Base-by-base conservation (phyloP, 1,140 invertebrate species). In the Leguminivora glycinivorella region DNA sequence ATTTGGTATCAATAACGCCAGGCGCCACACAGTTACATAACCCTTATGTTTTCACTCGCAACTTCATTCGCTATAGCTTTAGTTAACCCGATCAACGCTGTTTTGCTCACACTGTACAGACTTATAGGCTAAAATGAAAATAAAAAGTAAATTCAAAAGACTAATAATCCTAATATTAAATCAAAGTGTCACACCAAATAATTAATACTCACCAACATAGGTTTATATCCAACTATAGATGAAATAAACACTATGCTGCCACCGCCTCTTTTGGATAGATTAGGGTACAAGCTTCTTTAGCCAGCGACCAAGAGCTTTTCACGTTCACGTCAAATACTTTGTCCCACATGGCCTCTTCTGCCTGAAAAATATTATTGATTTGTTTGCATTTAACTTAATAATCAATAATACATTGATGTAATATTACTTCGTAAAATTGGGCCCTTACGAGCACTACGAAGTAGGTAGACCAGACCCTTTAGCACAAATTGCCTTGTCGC, bases 281-380 rank as follows among this genome's bases (percentile, higher is more conserved):
- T 93, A 0, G 98, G 98, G 25, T 97, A 92, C n/a, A n/a, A 9
- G 95, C 95, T 91, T 98, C 96, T 92, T 99, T 96, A 3, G 97
- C 95, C 31, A 99, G 84, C 67, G 99, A 86, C 92, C 96, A 99
- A 3, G 97, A 94, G 69, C 95, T 93, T 92, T 99, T 99, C 0
- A 99, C 96, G 93, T 99, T 99, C 1, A 97, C 92, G 73, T 99
- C 98, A 92, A 99, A 98, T 84, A 99, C 97, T 94, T 99, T 98
- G 84, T 98, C 96, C 98, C 97, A 99, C 1, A 94, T 92, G 67
- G 94, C 92, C 92, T 98, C 97, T 38, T 95, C 90, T 70, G 95
- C 95, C 95, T 96, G 83, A 58, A 93, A 34, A 34, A 34, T 34
- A 34, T 34, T 34, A 34, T 34, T 6, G 10, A 9, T 34, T 34